Base-by-base conservation (phyloP, 37 sponge, comb jelly and placozoan genomes). In the Haliclona indistincta region DNA sequence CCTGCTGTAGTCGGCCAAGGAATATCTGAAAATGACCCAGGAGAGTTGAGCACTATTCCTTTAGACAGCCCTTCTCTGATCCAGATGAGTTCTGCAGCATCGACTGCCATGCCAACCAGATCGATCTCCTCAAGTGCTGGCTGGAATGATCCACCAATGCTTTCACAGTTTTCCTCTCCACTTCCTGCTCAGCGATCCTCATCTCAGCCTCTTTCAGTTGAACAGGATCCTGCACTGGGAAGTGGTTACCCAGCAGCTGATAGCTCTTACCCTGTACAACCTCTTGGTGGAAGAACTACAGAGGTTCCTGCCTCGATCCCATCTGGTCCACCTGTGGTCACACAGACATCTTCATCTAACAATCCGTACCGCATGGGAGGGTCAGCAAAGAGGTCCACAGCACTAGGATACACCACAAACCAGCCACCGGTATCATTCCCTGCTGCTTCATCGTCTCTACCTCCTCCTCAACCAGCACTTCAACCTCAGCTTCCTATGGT, bases 111-210 rank as follows among this genome's bases (percentile, higher is more conserved):
- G 4, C 34, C 58, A 35, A 7, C 4, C 38, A 10, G 55, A 32
- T 33, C 56, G 23, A 13, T 23, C 6, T 51, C 47, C 29, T n/a
- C 41, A 44, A 8, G 11, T 5, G 36, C 41, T 29, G 85, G 85
- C 0, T 85, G 86, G 86, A 85, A 85, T 45, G 86, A 85, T 41
- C 86, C 86, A 56, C 86, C 86, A 19, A 22, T 72, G 3, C 34
- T 63, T 3, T 26, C 52, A 1, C 26, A 20, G 42, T 47, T 47
- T 29, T 43, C 71, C 4, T 25, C 51, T 20, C 52, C 71, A 4
- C 26, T 25, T 4, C 22, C 40, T 38, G 33, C 32, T 60, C 39
- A 17, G 25, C 67, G 39, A 15, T 34, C 39, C 40, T 8, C 29
- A 35, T 8, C 22, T 17, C 66, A 64, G 15, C 26, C 32, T 61